Evolutionary conservation across 2,113 vertebrate genomes (phyloP).

Genomic region (Cromileptes altivelis): DNA sequence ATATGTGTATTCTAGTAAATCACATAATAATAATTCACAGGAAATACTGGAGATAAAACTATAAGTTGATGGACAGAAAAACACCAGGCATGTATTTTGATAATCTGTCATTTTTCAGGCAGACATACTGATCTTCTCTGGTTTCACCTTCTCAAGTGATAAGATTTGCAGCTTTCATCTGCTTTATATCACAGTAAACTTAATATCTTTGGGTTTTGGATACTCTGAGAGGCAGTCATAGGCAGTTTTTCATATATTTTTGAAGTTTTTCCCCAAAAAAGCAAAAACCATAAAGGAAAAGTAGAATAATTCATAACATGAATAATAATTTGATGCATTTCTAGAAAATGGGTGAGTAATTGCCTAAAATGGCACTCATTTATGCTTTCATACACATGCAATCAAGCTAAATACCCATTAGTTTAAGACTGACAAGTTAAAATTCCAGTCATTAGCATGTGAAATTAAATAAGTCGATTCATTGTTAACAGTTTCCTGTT

Average conservation of each 20-base stretch:
- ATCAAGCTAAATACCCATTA: slow-evolving; percentile 25
- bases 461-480: neutral
- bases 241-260: too few relatives aligned
- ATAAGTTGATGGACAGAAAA: neutral
- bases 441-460: neutral
- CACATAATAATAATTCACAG: neutral
- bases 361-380: neutral
- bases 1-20: neutral
- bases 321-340: neutral
- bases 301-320: neutral
- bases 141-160: neutral
- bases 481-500: neutral
- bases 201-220: neutral
- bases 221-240: too few relatives aligned
- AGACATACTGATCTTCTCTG: neutral
- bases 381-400: neutral
- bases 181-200: neutral
- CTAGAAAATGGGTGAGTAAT: neutral
- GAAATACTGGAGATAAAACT: neutral
- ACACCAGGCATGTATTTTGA: neutral
- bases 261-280: too few relatives aligned
- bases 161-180: neutral
- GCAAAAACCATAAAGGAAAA: neutral
- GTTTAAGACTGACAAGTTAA: neutral
- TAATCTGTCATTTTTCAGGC: neutral